Percentiles rank a stretch among this genome's conserved stretches.
These are phyloP conservation scores for Paracentrotus lividus DNA, from an alignment of 53 echinoderm and acorn worm genomes.

Conservation along the genomic window DNA sequence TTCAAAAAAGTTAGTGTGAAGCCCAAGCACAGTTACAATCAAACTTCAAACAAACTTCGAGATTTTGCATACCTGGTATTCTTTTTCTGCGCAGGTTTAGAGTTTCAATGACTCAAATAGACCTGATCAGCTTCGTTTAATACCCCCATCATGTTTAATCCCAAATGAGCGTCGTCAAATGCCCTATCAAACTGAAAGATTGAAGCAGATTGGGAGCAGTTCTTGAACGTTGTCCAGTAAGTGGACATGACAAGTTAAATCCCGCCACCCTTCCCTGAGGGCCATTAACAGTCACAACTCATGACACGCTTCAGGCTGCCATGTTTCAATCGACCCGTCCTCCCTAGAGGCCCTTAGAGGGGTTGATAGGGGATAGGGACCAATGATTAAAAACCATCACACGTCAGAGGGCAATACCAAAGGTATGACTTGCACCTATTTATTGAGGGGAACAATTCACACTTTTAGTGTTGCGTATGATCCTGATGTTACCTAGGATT, in stretches of 20 bases:
- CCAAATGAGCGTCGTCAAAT: neutral
- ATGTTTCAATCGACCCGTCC: constrained; percentile 44
- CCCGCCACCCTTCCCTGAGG: constrained; percentile 43
- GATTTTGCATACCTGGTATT: too few species aligned
- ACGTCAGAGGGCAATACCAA: neutral
- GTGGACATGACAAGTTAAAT: constrained; percentile 57
- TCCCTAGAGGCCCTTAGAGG: neutral
- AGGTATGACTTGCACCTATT: constrained; percentile 5
- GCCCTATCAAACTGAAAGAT: neutral
- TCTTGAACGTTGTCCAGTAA: constrained; percentile 36
- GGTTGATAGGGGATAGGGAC: constrained; percentile 2
- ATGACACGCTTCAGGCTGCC: constrained; percentile 31
- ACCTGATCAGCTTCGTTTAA: neutral
- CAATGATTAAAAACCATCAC: neutral
- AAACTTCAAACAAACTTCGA: too few species aligned
- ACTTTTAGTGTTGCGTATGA: neutral
- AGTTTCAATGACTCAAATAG: neutral
- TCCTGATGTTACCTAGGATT: neutral
- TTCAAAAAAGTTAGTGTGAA: too few species aligned
- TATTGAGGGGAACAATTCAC: neutral
- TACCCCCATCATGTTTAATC: neutral
- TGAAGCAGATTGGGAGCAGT: neutral
- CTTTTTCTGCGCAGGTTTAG: neutral
- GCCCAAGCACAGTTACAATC: too few species aligned
- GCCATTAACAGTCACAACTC: constrained; percentile 56